Percentiles rank a stretch among this genome's conserved stretches.
These are phyloP conservation scores for Tokudaia tokunoshimensis DNA, from an alignment of 2,797 vertebrate genomes.

Conservation along the genomic window DNA sequence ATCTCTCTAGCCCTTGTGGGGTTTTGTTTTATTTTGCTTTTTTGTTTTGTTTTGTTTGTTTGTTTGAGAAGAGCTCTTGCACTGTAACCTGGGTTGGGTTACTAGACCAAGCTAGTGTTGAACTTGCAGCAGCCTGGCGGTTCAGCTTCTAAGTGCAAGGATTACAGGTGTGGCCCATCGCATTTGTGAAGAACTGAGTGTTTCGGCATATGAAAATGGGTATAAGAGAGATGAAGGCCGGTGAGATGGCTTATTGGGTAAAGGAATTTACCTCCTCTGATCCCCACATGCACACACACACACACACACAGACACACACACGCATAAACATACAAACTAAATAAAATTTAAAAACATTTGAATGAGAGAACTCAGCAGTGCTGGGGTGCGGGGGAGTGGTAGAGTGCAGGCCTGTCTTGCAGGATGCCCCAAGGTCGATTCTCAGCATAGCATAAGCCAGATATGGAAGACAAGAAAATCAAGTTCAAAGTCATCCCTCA, in stretches of 20 bases:
- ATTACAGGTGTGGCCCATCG: neutral
- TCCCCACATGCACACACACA: neutral
- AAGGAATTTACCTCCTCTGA: neutral
- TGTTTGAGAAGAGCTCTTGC: neutral
- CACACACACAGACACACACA: too few species aligned
- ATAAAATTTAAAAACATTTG: neutral
- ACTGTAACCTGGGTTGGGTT: neutral
- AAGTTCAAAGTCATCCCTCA: neutral
- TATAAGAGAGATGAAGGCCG: neutral
- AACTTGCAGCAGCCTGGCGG: neutral
- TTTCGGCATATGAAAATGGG: neutral
- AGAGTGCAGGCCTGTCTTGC: neutral
- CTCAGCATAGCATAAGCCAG: neutral
- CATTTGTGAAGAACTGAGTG: neutral
- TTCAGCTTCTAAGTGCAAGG: neutral
- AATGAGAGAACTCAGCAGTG: neutral
- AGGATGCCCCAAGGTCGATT: neutral
- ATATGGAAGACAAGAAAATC: neutral
- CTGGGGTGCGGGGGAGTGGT: neutral
- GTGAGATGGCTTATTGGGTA: neutral
- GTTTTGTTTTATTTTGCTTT: neutral
- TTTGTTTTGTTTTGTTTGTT: neutral
- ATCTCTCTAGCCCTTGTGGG: neutral
- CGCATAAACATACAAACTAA: neutral
- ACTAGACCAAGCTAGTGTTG: neutral